phyloP scores from a whole-genome alignment of 2,888 invertebrate species.

The Tanytarsus gracilentus region DNA sequence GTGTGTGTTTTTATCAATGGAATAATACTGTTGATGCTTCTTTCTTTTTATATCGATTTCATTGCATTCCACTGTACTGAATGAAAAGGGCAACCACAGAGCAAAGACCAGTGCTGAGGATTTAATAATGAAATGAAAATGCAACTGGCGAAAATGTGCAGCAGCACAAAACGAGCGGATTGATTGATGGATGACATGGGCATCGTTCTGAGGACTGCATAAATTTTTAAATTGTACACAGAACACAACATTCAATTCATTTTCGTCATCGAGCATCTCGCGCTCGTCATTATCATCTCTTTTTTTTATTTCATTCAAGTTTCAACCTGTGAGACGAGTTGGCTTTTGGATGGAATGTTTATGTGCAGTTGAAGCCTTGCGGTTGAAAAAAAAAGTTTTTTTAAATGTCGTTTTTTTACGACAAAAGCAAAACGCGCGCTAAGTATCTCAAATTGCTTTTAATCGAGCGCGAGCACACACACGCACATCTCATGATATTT shows the following conservation, averaged over 20 bases:
- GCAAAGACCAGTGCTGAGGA: neutral
- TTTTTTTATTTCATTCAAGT: neutral
- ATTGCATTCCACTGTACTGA: slow-evolving; percentile 14
- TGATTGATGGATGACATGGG: slow-evolving; percentile 29
- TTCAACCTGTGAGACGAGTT: slow-evolving; percentile 17
- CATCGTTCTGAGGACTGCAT: neutral
- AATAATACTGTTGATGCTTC: slow-evolving; percentile 17
- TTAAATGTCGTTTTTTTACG: too few species aligned
- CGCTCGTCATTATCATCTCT: neutral
- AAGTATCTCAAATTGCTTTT: too few species aligned
- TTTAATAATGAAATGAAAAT: slow-evolving; percentile 11
- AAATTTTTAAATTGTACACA: neutral
- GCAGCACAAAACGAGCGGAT: neutral
- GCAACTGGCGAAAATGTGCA: slow-evolving; percentile 20
- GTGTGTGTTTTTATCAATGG: slow-evolving; percentile 24
- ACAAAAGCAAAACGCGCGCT: too few species aligned
- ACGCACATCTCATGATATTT: too few species aligned
- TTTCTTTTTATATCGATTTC: slow-evolving; percentile 19
- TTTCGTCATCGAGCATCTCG: too few species aligned
- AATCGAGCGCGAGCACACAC: too few species aligned
- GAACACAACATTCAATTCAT: slow-evolving; percentile 5
- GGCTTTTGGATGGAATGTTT: slow-evolving; percentile 6
- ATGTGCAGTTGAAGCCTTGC: too few species aligned
- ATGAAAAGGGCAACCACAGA: neutral
- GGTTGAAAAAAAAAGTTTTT: too few species aligned